phyloP scores from a whole-genome alignment of 23 tunicate species.

The Phallusia fumigata region DNA sequence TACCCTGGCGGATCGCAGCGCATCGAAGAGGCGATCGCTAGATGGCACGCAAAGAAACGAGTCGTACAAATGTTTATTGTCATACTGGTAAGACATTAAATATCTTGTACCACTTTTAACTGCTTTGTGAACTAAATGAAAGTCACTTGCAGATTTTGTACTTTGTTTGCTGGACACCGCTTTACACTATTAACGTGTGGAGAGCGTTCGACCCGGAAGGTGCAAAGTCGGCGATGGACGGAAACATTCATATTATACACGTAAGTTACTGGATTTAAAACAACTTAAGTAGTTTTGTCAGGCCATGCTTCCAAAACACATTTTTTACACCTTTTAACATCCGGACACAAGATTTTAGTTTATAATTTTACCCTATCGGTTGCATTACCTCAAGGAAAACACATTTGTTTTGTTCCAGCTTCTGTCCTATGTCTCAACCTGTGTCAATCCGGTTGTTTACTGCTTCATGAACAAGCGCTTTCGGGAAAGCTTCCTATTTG shows the following conservation, averaged over 20 bases:
- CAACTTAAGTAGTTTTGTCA: neutral
- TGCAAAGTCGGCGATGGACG: slow-evolving; percentile 50
- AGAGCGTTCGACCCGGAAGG: slow-evolving; percentile 60
- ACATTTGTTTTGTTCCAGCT: too few species aligned
- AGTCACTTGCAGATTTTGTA: slow-evolving; percentile 56
- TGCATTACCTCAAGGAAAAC: too few species aligned
- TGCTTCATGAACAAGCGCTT: slow-evolving; percentile 78
- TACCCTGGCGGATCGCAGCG: slow-evolving; percentile 9
- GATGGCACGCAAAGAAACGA: slow-evolving; percentile 29
- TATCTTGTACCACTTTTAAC: too few species aligned
- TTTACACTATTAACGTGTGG: slow-evolving; percentile 73
- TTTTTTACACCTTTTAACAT: too few species aligned
- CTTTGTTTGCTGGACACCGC: slow-evolving; percentile 83
- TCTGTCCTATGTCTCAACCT: slow-evolving; percentile 74
- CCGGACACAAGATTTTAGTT: neutral
- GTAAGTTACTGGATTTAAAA: slow-evolving; percentile 9
- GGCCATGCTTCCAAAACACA: neutral
- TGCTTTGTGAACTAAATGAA: too few species aligned
- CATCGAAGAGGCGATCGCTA: neutral
- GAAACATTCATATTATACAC: slow-evolving; percentile 56
- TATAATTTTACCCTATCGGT: too few species aligned
- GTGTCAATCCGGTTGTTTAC: slow-evolving; percentile 78
- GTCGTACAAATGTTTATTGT: slow-evolving; percentile 50
- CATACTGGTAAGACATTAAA: slow-evolving; percentile 30
- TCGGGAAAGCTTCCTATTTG: slow-evolving; percentile 54